Base-by-base conservation (phyloP, 2,888 invertebrate species). In the Neoitamus cyanurus region DNA sequence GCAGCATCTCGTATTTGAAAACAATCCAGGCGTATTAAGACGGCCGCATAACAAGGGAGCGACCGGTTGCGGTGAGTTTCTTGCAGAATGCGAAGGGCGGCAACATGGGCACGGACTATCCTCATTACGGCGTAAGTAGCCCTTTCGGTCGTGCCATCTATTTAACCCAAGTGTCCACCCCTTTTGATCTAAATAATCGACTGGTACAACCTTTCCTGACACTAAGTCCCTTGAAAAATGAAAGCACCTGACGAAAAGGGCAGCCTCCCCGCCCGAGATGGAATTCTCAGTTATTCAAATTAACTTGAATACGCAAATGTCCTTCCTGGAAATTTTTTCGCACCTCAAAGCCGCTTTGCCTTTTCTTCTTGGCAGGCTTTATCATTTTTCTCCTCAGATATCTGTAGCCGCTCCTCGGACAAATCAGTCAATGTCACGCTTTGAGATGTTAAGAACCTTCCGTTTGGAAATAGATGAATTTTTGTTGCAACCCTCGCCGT, bases 361-460 rank as follows among this genome's bases (percentile, higher is more conserved):
- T 58, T 82, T 82, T 82, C 20, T 36, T 82, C 36, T 69, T 28
- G n/a, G 25, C 69, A 82, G 69, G 36, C 69, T 82, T 82, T 82
- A 69, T 82, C 82, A 82, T 82, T 82, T 82, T 69, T 82, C 28
- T 82, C 82, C 69, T 68, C 28, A 82, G 82, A 82, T 82, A 82
- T 82, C 82, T 69, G n/a, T 82, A 25, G 69, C 30, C 37, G 68
- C 36, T 48, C 68, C 77, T 34, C 70, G 85, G 84, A 78, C 84
- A 85, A 85, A 85, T 85, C 85, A 85, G 84, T 85, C 85, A 85
- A 85, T 80, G 85, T 85, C 85, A 85, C 83, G 68, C 83, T 84
- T 84, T 85, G 84, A 69, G 84, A 82, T 84, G 84, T 82, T 82
- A 82, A 82, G 84, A 75, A 85, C 84, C 82, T 85, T 85, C 83